Conservation (phyloP, 2,113 vertebrate genomes). For the Lutjanus erythropterus region DNA sequence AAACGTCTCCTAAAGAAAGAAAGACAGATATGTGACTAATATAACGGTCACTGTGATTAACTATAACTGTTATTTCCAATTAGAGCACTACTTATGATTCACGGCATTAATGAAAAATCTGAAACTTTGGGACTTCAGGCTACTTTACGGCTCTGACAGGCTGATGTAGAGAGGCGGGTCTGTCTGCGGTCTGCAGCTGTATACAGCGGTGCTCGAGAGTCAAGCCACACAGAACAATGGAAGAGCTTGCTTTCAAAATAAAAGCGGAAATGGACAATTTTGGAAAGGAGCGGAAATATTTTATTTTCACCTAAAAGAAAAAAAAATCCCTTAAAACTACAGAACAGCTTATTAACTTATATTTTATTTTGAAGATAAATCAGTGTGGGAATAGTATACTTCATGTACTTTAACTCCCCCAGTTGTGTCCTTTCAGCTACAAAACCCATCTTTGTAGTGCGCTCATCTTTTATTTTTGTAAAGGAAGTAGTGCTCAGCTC, state of each 20-base stretch:
- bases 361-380: neutral
- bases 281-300: neutral
- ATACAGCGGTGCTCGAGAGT: conserved; percentile 8
- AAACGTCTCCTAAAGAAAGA: no score
- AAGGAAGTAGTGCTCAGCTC: neutral
- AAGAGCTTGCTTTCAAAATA: conserved; percentile 39
- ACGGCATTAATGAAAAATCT: conserved; percentile 45
- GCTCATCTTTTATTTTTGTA: conserved; percentile 6
- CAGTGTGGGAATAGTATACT: neutral
- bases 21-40: no score
- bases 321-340: neutral
- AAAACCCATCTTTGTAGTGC: neutral
- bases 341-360: neutral
- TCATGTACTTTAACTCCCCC: no score
- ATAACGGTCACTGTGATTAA: no score
- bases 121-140: neutral
- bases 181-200: conserved; percentile 9
- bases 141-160: conserved; percentile 43
- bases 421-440: neutral
- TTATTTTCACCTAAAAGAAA: no score
- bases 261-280: conserved; percentile 16
- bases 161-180: conserved; percentile 17
- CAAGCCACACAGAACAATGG: neutral
- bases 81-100: neutral
- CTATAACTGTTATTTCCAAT: no score